Conservation (phyloP, 2,888 invertebrate species). For the Lasioglossum leucozonium region DNA sequence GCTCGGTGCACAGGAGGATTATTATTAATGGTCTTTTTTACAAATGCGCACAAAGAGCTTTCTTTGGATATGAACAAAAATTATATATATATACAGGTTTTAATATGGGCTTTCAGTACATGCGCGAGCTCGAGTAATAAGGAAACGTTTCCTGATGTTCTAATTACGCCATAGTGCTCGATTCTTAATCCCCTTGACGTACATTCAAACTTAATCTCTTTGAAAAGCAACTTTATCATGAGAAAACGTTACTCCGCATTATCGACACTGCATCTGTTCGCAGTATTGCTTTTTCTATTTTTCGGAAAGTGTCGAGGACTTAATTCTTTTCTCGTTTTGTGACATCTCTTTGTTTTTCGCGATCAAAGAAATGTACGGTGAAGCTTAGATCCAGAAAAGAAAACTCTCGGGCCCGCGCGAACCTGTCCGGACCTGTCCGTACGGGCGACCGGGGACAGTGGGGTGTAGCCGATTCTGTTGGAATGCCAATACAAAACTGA, state of each 20-base stretch:
- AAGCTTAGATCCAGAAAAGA: no score
- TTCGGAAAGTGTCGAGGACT: not conserved
- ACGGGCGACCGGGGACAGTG: no score
- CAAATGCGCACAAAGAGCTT: not conserved
- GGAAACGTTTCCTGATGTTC: not conserved
- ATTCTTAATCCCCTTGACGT: not conserved
- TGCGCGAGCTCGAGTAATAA: not conserved
- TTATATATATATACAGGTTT: no score
- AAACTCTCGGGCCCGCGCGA: no score
- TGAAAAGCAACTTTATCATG: not conserved
- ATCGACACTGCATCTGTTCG: not conserved
- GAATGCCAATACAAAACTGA: no score
- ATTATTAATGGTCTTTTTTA: not conserved
- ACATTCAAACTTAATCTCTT: not conserved
- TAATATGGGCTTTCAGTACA: not conserved
- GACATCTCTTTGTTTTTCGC: no score
- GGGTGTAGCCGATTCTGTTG: no score
- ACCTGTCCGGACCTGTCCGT: no score
- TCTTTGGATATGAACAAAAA: no score
- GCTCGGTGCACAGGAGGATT: not conserved
- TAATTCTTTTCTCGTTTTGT: no score
- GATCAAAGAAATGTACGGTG: not conserved
- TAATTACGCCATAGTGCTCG: slow-evolving; percentile 6
- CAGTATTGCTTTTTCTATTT: not conserved
- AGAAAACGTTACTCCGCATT: not conserved